phyloP scores from a whole-genome alignment of 2,113 vertebrate genomes.

The Stictonetta naevosa region DNA sequence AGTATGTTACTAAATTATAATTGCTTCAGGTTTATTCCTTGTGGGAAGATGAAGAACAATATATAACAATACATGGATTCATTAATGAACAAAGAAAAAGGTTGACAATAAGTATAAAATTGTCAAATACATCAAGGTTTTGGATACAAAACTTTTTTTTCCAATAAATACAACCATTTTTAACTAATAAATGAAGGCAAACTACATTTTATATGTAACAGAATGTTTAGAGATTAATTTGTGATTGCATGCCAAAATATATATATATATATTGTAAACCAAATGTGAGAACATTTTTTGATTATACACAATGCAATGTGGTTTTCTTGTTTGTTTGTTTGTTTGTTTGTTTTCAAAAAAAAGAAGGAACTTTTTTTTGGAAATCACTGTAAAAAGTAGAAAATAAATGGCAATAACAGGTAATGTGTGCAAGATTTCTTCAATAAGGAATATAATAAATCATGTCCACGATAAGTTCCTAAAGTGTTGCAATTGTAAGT shows the following conservation, averaged over 20 bases:
- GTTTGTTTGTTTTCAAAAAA: too few relatives aligned
- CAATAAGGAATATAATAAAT: neutral
- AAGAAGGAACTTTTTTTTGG: neutral
- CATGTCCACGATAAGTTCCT: neutral
- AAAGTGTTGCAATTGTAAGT: neutral
- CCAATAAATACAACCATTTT: neutral
- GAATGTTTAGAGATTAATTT: neutral
- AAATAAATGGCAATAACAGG: neutral
- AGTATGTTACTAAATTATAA: slow-evolving; percentile 56
- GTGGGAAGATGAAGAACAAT: slow-evolving; percentile 1
- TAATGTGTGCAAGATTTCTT: neutral
- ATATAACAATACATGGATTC: neutral
- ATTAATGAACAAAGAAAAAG: neutral
- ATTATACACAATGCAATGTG: neutral
- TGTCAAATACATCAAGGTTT: neutral
- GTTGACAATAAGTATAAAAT: neutral
- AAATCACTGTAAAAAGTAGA: neutral
- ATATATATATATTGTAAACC: neutral
- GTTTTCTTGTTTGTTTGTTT: too few relatives aligned
- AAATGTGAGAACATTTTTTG: neutral
- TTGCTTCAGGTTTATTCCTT: slow-evolving; percentile 42
- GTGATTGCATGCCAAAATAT: neutral
- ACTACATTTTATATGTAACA: neutral
- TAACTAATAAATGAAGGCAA: neutral
- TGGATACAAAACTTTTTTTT: neutral